These are phyloP conservation scores for Tragelaphus scriptus DNA, from an alignment of 2,113 vertebrate genomes.

Conservation along the genomic window DNA sequence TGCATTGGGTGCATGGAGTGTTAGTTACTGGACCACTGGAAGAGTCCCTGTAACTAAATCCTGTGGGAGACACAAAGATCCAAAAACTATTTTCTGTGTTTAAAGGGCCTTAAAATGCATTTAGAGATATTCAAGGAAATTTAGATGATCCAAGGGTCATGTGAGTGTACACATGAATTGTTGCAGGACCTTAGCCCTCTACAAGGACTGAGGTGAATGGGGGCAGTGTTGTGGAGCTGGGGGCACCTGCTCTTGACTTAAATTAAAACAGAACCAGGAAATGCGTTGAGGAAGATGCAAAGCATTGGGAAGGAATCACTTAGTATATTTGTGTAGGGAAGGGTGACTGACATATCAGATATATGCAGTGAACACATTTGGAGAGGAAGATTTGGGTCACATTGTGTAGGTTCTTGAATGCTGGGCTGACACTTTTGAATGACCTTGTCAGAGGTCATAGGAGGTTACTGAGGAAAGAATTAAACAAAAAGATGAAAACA, in stretches of 20 bases:
- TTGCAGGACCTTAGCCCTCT: neutral
- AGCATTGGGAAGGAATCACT: neutral
- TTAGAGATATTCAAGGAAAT: neutral
- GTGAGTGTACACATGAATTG: neutral
- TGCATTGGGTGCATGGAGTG: neutral
- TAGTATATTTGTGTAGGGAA: neutral
- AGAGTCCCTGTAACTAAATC: neutral
- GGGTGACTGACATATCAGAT: neutral
- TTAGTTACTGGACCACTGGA: neutral
- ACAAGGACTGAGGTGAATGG: neutral
- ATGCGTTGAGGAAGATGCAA: neutral
- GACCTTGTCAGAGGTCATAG: neutral
- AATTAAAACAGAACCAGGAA: neutral
- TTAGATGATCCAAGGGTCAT: neutral
- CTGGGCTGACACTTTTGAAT: neutral
- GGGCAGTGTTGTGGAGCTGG: rapidly evolving
- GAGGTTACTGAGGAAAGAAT: neutral
- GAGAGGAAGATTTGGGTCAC: neutral
- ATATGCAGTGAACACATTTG: neutral
- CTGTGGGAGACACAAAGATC: neutral
- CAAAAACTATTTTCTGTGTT: neutral
- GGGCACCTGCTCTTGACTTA: neutral
- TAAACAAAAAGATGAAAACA: slow-evolving; percentile 2
- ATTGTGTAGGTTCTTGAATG: neutral
- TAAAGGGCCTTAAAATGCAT: neutral